Evolutionary conservation across 2,113 vertebrate species (phyloP), one percentile per base, ranked within the genome.

Genomic region (Sterrhoptilus dennistouni): DNA sequence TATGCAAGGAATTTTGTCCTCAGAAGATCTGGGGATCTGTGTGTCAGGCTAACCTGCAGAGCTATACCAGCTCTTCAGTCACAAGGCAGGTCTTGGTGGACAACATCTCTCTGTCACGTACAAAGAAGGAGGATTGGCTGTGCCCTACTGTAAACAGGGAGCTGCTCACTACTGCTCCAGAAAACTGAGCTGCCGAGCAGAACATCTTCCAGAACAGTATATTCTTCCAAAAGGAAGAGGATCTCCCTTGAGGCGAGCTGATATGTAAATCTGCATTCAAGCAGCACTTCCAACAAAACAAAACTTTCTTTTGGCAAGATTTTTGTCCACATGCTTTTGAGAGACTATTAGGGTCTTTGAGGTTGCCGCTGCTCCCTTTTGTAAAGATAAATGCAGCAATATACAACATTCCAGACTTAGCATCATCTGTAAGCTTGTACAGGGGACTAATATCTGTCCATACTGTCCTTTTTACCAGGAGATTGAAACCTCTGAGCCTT

Each of bases 401-500:
- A 33, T n/a, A 11, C 35, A 40, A 54, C 14, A 36, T 74, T 64
- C 29, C 36, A 86, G 68, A 71, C 42, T 49, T 49, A 70, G 50
- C 13, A 24, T 36, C 33, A 52, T 27, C 52, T 70, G 18, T 52
- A n/a, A 63, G 18, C 50, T 60, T 10, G 23, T 64, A n/a, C 1
- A 68, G 23, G n/a, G 49, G 77, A 40, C 61, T 96, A 63, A 93
- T 64, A 57, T 3, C 3, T n/a, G 15, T 65, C 61, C 25, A 8
- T 38, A 15, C 40, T 84, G 63, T 59, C 60, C 53, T 65, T n/a
- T 88, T 74, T 69, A 45, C 61, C 97, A 99, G 99, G 99, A 99
- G 97, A 99, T 99, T 9, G 99, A 99, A 97, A 99, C 99, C 24
- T 98, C 99, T 42, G 99, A 99, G 98, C 99, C 99, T 19, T 99